phyloP scores from a whole-genome alignment of 2,113 vertebrate genomes.

The Gila orcuttii region DNA sequence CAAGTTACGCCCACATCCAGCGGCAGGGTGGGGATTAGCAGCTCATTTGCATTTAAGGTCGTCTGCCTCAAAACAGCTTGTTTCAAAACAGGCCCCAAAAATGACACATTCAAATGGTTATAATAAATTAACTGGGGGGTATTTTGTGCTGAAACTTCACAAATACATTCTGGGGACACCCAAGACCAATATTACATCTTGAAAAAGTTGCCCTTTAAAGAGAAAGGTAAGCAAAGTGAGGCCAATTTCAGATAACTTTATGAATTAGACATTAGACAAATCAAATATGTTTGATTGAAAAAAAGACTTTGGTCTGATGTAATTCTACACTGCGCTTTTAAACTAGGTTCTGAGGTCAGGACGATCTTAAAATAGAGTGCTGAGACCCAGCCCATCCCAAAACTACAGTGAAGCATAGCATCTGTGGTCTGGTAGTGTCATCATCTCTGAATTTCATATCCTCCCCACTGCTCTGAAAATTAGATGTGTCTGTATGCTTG shows the following conservation, averaged over 20 bases:
- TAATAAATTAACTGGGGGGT: no score
- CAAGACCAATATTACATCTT: no score
- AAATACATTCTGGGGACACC: no score
- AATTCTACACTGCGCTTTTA: background rate
- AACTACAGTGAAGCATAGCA: conserved; percentile 45
- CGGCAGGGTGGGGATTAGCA: no score
- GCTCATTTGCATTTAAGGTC: no score
- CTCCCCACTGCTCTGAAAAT: background rate
- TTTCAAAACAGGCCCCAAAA: no score
- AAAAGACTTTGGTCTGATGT: conserved; percentile 9
- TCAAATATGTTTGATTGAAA: background rate
- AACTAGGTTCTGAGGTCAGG: conserved; percentile 35
- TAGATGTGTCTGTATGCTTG: background rate
- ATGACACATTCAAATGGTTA: no score
- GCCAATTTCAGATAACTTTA: background rate
- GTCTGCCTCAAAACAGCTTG: no score
- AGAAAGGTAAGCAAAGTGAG: background rate
- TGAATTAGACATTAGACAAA: background rate
- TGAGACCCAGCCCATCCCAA: conserved; percentile 41
- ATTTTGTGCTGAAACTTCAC: no score
- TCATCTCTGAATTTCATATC: conserved; percentile 33
- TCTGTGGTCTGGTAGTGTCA: conserved; percentile 38
- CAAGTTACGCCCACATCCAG: no score
- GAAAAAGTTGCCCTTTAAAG: no score
- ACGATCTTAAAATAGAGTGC: conserved; percentile 37